Base-by-base conservation (phyloP, 1,140 invertebrate species). In the Galleria mellonella region DNA sequence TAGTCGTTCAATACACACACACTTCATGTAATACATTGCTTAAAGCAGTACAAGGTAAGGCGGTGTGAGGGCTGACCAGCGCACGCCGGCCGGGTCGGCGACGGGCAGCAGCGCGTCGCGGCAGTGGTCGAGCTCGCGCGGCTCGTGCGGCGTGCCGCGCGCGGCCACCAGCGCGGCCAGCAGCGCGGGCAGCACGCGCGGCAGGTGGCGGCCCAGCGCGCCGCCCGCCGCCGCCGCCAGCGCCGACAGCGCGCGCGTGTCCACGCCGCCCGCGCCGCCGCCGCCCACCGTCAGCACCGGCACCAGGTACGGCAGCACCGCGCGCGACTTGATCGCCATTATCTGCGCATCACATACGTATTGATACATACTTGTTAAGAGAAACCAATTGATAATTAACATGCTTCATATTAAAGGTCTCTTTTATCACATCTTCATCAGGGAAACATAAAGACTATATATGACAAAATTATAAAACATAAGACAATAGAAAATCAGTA, bases 261-360 rank as follows among this genome's bases (percentile, higher is more conserved):
- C 98, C 5, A 97, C 94, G 84, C 99, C 98, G 4, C 97, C 94
- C 27, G 93, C 92, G 10, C 92, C 91, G 30, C 44, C 56, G 27
- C 48, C 60, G n/a, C 92, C 90, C 13, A 92, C 90, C 2, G 95
- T 98, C 53, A 99, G 87, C 86, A 98, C 97, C 9, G 98, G 98
- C 35, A 99, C 93, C 33, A 99, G 87, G 83, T 98, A 98, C 1
- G 97, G 97, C 47, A 99, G 83, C 17, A 99, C 96, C 0, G 97
- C 97, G 55, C 95, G 89, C 6, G 96, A 97, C 87, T 98, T 99
- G 30, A 98, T 96, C 9, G 95, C 92, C 95, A 99, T 98, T 4
- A 99, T 94, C 71, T 74, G 37, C 9, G 31, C 31, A 35, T 9
- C 14, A 4, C 13, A 28, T 0, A 10, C 4, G 13, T 42, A 11